These are phyloP conservation scores for Pocillopora meandrina DNA, from an alignment of 92 coral and sea anemone genomes.

Conservation along the genomic window DNA sequence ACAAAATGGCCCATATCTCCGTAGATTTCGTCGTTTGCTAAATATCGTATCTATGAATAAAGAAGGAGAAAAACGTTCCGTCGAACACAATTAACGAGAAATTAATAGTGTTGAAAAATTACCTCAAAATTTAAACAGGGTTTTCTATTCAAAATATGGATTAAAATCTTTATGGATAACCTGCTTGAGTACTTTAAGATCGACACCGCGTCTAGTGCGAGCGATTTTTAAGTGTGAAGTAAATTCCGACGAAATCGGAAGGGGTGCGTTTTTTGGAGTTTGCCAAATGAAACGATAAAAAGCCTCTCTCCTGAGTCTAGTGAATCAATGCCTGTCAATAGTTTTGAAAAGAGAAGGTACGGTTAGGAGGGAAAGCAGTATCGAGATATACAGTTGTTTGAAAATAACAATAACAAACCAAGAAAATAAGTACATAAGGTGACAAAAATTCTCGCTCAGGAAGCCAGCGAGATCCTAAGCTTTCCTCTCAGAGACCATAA, in stretches of 20 bases:
- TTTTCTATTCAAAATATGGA: slow-evolving; percentile 28
- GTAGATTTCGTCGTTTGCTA: not conserved
- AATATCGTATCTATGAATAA: slow-evolving; percentile 3
- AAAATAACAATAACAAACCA: not conserved
- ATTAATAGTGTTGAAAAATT: slow-evolving; percentile 10
- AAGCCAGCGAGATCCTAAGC: not conserved
- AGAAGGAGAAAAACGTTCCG: not conserved
- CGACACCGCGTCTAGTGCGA: slow-evolving; percentile 17
- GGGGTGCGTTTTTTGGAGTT: slow-evolving; percentile 20
- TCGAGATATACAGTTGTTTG: not conserved
- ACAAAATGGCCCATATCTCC: not conserved
- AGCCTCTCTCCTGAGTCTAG: not conserved
- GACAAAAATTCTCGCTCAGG: slow-evolving; percentile 1
- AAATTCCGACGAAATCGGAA: slow-evolving; percentile 37
- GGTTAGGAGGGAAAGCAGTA: not conserved
- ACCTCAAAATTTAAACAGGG: slow-evolving; percentile 9
- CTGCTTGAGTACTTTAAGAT: slow-evolving; percentile 30
- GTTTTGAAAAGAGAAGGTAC: not conserved
- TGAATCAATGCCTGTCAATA: not conserved
- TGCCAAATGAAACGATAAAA: not conserved
- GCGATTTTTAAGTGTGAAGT: slow-evolving; percentile 20
- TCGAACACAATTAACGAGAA: slow-evolving; percentile 16
- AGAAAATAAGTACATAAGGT: not conserved
- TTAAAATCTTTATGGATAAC: slow-evolving; percentile 23
- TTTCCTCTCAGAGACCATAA: slow-evolving; percentile 4